phyloP scores from a whole-genome alignment of 2,888 invertebrate species.

The Pharmacophagus antenor region DNA sequence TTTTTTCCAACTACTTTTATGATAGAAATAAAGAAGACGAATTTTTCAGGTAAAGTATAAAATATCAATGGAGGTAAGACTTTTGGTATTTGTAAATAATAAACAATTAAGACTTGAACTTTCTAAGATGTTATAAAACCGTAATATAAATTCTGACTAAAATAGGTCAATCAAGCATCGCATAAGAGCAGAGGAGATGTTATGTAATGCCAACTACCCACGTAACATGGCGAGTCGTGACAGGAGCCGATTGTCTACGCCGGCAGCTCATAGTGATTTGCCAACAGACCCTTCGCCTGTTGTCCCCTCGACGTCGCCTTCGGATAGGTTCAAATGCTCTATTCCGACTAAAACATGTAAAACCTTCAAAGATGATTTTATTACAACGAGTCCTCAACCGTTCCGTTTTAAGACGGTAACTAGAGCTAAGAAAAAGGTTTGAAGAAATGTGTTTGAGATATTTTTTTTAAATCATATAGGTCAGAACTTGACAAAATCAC shows the following conservation, averaged over 20 bases:
- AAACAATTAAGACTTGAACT: no score
- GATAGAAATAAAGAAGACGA: slow-evolving; percentile 83
- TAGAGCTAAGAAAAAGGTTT: slow-evolving; percentile 67
- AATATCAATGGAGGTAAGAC: background rate
- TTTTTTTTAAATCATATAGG: no score
- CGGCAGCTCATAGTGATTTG: slow-evolving; percentile 71
- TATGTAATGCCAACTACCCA: slow-evolving; percentile 83
- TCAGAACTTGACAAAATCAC: no score
- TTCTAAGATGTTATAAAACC: no score
- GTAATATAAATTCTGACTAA: background rate
- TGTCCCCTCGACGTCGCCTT: slow-evolving; percentile 56
- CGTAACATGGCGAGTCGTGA: slow-evolving; percentile 86
- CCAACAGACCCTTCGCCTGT: slow-evolving; percentile 71
- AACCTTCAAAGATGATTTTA: slow-evolving; percentile 64
- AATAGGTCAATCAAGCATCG: slow-evolving; percentile 83
- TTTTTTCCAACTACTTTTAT: slow-evolving; percentile 86
- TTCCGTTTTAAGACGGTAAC: slow-evolving; percentile 78
- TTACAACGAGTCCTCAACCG: slow-evolving; percentile 76
- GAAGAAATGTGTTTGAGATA: background rate
- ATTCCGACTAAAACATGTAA: slow-evolving; percentile 62
- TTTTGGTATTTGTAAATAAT: background rate
- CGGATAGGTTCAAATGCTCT: slow-evolving; percentile 52
- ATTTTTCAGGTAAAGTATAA: slow-evolving; percentile 21
- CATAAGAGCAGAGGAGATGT: slow-evolving; percentile 85
- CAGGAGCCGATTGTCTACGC: slow-evolving; percentile 68